Percentiles rank a stretch among this genome's conserved stretches.
Conservation (phyloP, 1,140 invertebrate genomes). For the Drosophila insularis region DNA sequence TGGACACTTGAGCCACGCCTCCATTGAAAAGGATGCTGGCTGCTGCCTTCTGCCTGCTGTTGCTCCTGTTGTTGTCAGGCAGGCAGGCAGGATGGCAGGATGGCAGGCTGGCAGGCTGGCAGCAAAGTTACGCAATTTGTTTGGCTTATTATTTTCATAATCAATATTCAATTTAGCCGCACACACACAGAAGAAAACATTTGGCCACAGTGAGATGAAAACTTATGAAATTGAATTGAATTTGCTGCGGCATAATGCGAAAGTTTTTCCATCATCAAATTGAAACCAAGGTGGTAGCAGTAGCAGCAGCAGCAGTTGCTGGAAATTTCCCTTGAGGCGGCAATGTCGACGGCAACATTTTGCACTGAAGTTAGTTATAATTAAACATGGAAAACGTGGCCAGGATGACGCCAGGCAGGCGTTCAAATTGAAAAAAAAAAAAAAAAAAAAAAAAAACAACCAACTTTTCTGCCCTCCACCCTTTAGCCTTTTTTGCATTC, state of each 20-base stretch:
- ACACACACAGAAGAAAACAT: constrained; percentile 26
- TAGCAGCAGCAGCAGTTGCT: constrained; percentile 27
- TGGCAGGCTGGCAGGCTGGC: background rate
- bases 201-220: constrained; percentile 18
- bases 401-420: constrained; percentile 38
- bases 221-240: constrained; percentile 15
- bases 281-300: constrained; percentile 21
- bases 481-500: constrained; percentile 63
- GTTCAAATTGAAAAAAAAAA: constrained; percentile 65
- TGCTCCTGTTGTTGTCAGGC: constrained; percentile 58
- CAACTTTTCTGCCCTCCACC: background rate
- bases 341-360: constrained; percentile 46
- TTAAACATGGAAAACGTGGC: constrained; percentile 76
- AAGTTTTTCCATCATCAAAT: background rate
- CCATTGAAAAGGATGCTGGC: constrained; percentile 27
- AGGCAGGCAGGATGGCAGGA: constrained; percentile 4
- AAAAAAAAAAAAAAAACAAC: constrained; percentile 4
- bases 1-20: constrained; percentile 71
- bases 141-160: constrained; percentile 81
- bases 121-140: constrained; percentile 73
- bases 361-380: constrained; percentile 72
- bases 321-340: constrained; percentile 70
- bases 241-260: background rate
- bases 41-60: constrained; percentile 13
- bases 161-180: constrained; percentile 78